Conservation (phyloP, 2,113 vertebrate species). For the Pterocles orientalis region DNA sequence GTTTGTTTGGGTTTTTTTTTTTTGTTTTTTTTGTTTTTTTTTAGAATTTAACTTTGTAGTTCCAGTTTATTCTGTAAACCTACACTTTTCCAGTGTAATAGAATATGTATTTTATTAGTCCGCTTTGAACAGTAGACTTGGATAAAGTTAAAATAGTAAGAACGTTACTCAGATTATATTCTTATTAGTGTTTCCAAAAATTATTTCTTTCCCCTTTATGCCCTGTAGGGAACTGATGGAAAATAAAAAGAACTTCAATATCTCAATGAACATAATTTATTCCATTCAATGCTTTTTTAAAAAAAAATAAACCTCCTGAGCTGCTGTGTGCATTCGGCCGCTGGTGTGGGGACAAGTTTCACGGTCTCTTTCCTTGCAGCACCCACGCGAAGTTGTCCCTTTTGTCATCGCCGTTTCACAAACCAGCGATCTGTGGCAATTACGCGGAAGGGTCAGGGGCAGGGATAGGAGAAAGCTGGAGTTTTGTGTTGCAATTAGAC, state of each 20-base stretch:
- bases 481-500: background rate
- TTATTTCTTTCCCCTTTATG: background rate
- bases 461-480: background rate
- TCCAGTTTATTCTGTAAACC: background rate
- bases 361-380: background rate
- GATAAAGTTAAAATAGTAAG: background rate
- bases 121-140: background rate
- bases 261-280: background rate
- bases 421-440: background rate
- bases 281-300: too few species aligned
- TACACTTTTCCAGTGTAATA: background rate
- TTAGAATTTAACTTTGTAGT: background rate
- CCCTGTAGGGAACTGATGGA: background rate
- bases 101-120: background rate
- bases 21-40: background rate
- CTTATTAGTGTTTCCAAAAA: background rate
- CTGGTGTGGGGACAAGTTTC: rapidly evolving
- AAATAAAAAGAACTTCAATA: background rate
- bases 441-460: background rate
- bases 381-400: rapidly evolving
- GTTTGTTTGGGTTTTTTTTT: background rate
- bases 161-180: background rate
- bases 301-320: background rate
- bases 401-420: background rate
- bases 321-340: rapidly evolving